These are phyloP conservation scores for Aplysina aerophoba DNA, from an alignment of 37 sponge, comb jelly and placozoan genomes.

Conservation along the genomic window DNA sequence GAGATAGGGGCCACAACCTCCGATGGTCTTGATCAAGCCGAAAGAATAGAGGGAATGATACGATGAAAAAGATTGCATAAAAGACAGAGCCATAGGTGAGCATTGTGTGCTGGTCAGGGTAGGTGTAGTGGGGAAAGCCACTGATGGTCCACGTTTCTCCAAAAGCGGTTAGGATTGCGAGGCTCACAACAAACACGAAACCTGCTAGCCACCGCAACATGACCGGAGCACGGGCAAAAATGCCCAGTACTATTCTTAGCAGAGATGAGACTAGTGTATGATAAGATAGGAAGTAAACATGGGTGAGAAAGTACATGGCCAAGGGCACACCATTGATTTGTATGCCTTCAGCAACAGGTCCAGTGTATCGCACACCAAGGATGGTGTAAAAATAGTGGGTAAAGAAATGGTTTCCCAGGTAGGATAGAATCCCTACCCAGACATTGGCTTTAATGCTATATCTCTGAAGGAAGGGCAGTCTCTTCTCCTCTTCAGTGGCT, in stretches of 20 bases:
- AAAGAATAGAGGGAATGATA: conserved; percentile 65
- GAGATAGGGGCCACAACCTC: conserved; percentile 12
- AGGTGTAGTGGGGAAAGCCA: conserved; percentile 73
- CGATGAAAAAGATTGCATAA: conserved; percentile 60
- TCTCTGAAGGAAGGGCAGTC: conserved; percentile 30
- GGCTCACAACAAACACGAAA: conserved; percentile 3
- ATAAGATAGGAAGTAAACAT: conserved; percentile 65
- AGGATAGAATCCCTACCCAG: conserved; percentile 45
- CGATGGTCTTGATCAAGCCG: conserved; percentile 48
- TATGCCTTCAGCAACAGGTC: conserved; percentile 48
- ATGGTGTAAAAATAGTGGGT: conserved; percentile 76
- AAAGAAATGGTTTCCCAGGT: conserved; percentile 69
- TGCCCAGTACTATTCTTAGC: conserved; percentile 1
- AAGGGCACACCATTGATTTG: conserved; percentile 57
- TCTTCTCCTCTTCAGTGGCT: conserved; percentile 38
- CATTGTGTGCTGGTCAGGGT: conserved; percentile 54
- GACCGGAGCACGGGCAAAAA: not conserved
- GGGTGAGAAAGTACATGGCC: conserved; percentile 70
- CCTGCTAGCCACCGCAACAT: not conserved
- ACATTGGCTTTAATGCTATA: conserved; percentile 67
- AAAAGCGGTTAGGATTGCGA: conserved; percentile 48
- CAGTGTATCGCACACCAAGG: conserved; percentile 61
- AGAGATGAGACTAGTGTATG: conserved; percentile 42
- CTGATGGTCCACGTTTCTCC: conserved; percentile 71
- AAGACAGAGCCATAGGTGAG: conserved; percentile 66